Percentiles rank a stretch among this genome's conserved stretches.
These are phyloP conservation scores for Eupithecia subfuscata DNA, from an alignment of 2,888 invertebrate genomes.

Conservation along the genomic window DNA sequence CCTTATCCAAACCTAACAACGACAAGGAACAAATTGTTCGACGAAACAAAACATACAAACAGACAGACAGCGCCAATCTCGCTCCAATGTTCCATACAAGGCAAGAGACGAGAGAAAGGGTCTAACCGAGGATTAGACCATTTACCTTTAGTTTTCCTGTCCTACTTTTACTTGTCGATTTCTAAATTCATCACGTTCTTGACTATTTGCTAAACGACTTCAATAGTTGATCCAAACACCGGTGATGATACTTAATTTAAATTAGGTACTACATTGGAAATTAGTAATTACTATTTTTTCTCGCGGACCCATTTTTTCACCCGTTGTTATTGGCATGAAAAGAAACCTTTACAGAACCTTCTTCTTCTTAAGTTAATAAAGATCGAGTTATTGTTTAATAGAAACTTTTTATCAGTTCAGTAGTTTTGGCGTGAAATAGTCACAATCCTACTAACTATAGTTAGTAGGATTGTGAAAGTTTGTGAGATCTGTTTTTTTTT, in stretches of 20 bases:
- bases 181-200: constrained; percentile 23
- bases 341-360: background rate
- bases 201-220: background rate
- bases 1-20: background rate
- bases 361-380: background rate
- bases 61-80: constrained; percentile 11
- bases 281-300: background rate
- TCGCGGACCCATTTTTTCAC: too few relatives aligned
- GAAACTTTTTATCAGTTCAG: background rate
- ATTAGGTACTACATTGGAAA: too few relatives aligned
- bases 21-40: background rate
- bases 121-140: constrained; percentile 19
- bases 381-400: background rate
- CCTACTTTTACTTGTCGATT: constrained; percentile 32
- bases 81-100: constrained; percentile 17
- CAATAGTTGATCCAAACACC: background rate
- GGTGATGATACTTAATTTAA: background rate
- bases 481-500: too few relatives aligned
- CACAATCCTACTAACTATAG: too few relatives aligned
- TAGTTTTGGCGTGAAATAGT: background rate
- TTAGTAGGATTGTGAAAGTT: too few relatives aligned
- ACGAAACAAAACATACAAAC: constrained; percentile 1
- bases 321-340: background rate
- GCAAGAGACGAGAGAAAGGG: constrained; percentile 24
- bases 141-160: constrained; percentile 26